phyloP scores from a whole-genome alignment of 1,140 invertebrate species.

The Sarcophaga peregrina region DNA sequence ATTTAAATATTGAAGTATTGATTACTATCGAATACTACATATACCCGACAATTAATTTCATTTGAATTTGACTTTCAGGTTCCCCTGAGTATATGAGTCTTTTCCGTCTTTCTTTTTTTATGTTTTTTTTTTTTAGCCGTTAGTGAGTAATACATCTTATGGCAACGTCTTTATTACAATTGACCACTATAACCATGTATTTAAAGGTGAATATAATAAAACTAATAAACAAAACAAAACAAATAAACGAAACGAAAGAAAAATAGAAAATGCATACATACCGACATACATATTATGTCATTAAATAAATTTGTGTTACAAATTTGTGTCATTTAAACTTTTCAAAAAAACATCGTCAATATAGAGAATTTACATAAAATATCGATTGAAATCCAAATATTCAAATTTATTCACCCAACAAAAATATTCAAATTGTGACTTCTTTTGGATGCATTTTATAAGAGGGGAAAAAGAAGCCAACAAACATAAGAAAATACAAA shows the following conservation, averaged over 20 bases:
- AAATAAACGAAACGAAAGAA: too few species aligned
- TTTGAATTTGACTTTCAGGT: not conserved
- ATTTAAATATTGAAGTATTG: not conserved
- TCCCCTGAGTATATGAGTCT: not conserved
- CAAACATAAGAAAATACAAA: too few species aligned
- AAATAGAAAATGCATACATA: not conserved
- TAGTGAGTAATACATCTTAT: not conserved
- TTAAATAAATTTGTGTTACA: conserved; percentile 31
- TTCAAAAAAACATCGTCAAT: not conserved
- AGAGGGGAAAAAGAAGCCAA: too few species aligned
- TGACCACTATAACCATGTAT: not conserved
- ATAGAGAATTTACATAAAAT: too few species aligned
- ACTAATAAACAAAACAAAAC: too few species aligned
- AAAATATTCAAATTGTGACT: too few species aligned
- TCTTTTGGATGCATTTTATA: too few species aligned
- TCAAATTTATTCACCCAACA: too few species aligned
- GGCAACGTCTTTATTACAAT: not conserved
- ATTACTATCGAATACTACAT: too few species aligned
- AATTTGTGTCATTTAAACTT: conserved; percentile 38
- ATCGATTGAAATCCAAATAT: too few species aligned
- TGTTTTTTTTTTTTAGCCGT: not conserved
- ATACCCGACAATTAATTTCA: not conserved
- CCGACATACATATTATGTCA: conserved; percentile 18
- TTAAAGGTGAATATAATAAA: too few species aligned
- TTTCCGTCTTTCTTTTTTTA: not conserved